Evolutionary conservation across 2,113 vertebrate species (phyloP).

Genomic region (Tamias sibiricus): DNA sequence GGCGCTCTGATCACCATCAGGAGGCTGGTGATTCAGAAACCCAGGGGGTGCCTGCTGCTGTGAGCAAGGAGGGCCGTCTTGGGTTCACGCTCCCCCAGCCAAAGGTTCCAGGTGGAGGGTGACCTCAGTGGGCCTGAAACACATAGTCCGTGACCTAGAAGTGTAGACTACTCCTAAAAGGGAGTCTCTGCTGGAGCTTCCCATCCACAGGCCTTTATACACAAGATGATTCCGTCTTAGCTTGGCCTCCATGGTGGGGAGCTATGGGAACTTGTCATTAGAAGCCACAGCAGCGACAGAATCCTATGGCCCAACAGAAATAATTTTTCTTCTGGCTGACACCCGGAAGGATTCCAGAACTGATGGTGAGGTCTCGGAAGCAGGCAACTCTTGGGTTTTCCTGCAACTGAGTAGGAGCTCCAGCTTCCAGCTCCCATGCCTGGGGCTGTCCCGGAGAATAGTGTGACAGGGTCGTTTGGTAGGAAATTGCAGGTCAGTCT

Average conservation of each 20-base stretch:
- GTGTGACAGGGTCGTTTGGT: not conserved
- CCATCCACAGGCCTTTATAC: not conserved
- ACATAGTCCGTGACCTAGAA: not conserved
- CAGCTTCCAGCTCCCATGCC: not conserved
- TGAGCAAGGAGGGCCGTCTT: not conserved
- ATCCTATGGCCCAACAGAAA: not conserved
- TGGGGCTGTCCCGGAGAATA: not conserved
- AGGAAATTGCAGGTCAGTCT: not conserved
- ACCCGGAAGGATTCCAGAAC: not conserved
- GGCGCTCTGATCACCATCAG: conserved; percentile 75
- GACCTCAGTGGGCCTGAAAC: not conserved
- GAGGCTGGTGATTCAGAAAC: conserved; percentile 58
- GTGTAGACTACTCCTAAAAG: not conserved
- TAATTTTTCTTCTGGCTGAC: not conserved
- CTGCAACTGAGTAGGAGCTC: not conserved
- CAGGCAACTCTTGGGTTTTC: not conserved
- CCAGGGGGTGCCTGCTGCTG: conserved; percentile 46
- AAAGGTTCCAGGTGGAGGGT: not conserved
- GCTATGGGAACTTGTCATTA: not conserved
- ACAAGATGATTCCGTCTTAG: not conserved
- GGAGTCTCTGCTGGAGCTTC: not conserved
- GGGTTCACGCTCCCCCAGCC: not conserved
- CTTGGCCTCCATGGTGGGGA: not conserved
- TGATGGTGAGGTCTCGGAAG: no score
- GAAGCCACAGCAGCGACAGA: not conserved